A percentile compares a stretch with the other conserved stretches of the same genome.
These are phyloP conservation scores for Nymphalis c-album DNA, from an alignment of 2,888 invertebrate species.

Conservation along the genomic window DNA sequence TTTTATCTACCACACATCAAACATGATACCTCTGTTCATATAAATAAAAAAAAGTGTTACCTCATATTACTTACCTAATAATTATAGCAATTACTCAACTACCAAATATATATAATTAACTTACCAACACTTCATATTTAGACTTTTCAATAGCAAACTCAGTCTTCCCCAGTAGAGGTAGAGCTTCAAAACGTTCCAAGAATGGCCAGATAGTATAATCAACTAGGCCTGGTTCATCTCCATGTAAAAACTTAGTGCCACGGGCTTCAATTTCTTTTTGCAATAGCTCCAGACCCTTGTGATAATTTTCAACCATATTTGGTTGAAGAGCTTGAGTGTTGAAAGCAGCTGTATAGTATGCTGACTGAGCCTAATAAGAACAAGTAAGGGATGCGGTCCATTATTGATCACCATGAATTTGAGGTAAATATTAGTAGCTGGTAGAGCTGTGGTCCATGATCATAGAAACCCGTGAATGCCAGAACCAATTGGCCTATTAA, in stretches of 20 bases:
- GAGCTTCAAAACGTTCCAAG: conserved; percentile 83
- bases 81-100: no score
- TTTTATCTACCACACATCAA: no score
- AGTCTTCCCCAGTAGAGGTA: conserved; percentile 83
- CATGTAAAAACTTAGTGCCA: conserved; percentile 84
- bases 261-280: conserved; percentile 85
- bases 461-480: no score
- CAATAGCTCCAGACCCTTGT: conserved; percentile 82
- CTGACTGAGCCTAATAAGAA: conserved; percentile 71
- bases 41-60: no score
- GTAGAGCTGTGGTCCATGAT: no score
- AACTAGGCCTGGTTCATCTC: conserved; percentile 87
- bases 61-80: no score
- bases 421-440: no score
- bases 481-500: no score
- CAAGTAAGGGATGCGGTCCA: no score
- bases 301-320: conserved; percentile 72
- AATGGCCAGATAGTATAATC: conserved; percentile 94
- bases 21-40: no score
- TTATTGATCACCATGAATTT: no score
- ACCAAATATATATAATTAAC: conserved; percentile 36
- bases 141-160: conserved; percentile 84
- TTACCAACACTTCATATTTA: conserved; percentile 85
- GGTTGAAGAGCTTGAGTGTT: conserved; percentile 61
- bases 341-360: conserved; percentile 80